These are phyloP conservation scores for Tetranychus piercei DNA, from an alignment of 2,888 invertebrate species.

Conservation along the genomic window DNA sequence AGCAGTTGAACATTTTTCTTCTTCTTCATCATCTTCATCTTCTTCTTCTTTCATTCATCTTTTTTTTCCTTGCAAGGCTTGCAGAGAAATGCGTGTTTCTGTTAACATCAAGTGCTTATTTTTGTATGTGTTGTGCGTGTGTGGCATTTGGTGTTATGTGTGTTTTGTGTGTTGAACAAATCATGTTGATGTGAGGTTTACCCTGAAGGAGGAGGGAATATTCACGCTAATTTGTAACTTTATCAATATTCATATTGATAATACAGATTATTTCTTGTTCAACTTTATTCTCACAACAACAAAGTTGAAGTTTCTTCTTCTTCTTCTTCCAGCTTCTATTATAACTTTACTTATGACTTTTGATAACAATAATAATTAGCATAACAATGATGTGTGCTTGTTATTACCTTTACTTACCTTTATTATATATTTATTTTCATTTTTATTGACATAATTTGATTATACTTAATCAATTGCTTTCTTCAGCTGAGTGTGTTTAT, in stretches of 20 bases:
- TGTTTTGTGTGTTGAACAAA: not conserved
- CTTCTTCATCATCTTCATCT: not conserved
- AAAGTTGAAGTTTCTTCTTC: no score
- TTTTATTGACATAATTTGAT: not conserved
- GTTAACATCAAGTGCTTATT: not conserved
- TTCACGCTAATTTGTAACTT: not conserved
- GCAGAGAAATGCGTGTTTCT: not conserved
- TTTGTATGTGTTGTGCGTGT: not conserved
- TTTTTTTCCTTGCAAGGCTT: not conserved
- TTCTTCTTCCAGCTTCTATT: no score
- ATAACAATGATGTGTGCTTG: not conserved
- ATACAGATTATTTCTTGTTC: not conserved
- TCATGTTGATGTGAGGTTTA: not conserved
- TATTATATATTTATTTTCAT: not conserved
- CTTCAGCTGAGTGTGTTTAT: not conserved
- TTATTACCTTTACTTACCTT: not conserved
- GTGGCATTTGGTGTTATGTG: not conserved
- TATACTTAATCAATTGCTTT: not conserved
- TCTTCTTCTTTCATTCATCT: not conserved
- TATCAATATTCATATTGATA: slow-evolving; percentile 1
- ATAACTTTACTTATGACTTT: no score
- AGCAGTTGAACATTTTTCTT: not conserved
- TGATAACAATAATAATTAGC: not conserved
- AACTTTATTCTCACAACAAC: not conserved
- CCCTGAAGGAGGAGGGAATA: not conserved